Conservation (phyloP, 2,113 vertebrate genomes). For the Lepisosteus osseus region DNA sequence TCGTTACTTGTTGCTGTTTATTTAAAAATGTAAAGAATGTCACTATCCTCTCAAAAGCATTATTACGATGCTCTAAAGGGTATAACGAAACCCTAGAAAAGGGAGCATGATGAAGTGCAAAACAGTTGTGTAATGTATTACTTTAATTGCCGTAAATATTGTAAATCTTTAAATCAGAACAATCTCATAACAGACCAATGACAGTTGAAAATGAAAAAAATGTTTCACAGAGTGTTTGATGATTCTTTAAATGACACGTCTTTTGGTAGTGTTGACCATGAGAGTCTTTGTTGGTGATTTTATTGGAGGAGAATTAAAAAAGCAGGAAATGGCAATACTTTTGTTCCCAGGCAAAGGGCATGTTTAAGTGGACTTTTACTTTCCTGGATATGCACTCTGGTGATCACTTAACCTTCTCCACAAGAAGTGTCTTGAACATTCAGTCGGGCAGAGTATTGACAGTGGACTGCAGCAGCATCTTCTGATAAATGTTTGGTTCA, state of each 20-base stretch:
- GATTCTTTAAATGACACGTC: background rate
- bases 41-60: no score
- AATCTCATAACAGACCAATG: background rate
- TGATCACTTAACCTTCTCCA: background rate
- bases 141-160: no score
- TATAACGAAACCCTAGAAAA: no score
- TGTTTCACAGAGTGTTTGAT: background rate
- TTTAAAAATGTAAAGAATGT: no score
- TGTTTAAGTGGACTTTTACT: background rate
- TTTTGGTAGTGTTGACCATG: background rate
- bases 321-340: background rate
- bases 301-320: background rate
- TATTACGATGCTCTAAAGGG: no score
- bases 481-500: background rate
- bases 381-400: background rate
- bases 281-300: background rate
- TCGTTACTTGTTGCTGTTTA: no score
- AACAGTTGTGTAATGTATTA: no score
- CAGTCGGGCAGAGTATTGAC: background rate
- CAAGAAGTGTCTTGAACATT: no score
- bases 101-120: no score
- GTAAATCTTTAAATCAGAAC: background rate
- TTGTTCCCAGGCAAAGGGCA: background rate
- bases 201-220: background rate
- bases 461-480: background rate